Percentiles rank a stretch among this genome's conserved stretches.
Evolutionary conservation across 2,113 vertebrate genomes (phyloP).

Genomic region (Dromas ardeola): DNA sequence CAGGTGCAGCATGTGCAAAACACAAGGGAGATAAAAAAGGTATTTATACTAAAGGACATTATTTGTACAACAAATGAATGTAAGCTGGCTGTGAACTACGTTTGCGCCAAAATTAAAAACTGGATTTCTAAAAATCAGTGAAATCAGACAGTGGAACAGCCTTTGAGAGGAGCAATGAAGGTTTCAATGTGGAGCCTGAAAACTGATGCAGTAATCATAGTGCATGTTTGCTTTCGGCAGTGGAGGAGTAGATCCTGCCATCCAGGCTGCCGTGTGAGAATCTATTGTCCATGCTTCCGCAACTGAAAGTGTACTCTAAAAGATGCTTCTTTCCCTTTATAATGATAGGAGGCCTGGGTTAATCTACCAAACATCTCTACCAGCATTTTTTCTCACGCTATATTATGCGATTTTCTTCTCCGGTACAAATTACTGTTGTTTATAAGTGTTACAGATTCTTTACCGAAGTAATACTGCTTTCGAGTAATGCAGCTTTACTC

Average conservation of each 20-base stretch:
- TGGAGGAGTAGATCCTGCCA: neutral
- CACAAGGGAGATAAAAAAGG: neutral
- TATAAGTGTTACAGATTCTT: neutral
- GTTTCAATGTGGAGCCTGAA: neutral
- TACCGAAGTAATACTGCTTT: neutral
- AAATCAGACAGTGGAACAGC: neutral
- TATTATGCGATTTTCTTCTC: neutral
- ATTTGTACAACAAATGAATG: neutral
- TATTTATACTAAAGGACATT: neutral
- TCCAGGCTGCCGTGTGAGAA: neutral
- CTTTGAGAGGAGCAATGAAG: neutral
- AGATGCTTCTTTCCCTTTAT: neutral
- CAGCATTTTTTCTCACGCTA: neutral
- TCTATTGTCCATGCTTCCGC: neutral
- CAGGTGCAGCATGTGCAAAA: neutral
- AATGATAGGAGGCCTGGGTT: neutral
- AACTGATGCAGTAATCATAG: neutral
- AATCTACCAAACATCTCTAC: neutral
- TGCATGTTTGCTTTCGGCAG: neutral
- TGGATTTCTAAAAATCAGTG: neutral
- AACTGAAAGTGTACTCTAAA: neutral
- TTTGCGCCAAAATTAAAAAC: rapidly evolving
- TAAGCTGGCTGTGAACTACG: neutral
- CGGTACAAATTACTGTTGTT: neutral
- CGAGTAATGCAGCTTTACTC: neutral